Conservation (phyloP, 2,888 invertebrate genomes). For the Stenodera caucasica region DNA sequence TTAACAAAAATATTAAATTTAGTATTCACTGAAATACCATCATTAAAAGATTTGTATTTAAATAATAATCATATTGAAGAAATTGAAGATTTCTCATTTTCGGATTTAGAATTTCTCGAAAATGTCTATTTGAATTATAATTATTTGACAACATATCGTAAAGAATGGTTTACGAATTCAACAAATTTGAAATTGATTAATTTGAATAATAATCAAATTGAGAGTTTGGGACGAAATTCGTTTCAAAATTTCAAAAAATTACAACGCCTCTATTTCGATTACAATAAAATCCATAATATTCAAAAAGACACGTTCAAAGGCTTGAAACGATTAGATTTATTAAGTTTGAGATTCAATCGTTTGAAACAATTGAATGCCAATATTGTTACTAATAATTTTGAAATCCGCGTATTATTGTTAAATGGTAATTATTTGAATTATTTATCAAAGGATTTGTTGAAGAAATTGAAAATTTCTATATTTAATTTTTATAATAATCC, state of each 20-base stretch:
- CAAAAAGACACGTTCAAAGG: slow-evolving; percentile 34
- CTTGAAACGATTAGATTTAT: slow-evolving; percentile 32
- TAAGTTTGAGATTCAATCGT: slow-evolving; percentile 38
- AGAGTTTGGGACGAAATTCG: slow-evolving; percentile 20
- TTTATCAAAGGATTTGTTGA: slow-evolving; percentile 33
- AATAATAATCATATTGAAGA: slow-evolving; percentile 23
- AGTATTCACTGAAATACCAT: slow-evolving; percentile 22
- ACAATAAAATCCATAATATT: slow-evolving; percentile 30
- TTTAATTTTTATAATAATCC: slow-evolving; percentile 38
- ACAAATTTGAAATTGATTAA: slow-evolving; percentile 25
- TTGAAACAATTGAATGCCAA: slow-evolving; percentile 31
- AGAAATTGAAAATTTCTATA: slow-evolving; percentile 31
- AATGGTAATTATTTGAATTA: slow-evolving; percentile 40
- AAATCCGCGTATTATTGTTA: slow-evolving; percentile 30
- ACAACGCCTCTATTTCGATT: slow-evolving; percentile 28
- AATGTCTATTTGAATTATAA: slow-evolving; percentile 24
- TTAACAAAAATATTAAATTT: slow-evolving; percentile 13
- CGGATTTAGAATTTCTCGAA: slow-evolving; percentile 21
- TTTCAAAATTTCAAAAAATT: slow-evolving; percentile 25
- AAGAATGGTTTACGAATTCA: slow-evolving; percentile 31
- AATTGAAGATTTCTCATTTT: slow-evolving; percentile 29
- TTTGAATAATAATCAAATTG: slow-evolving; percentile 29
- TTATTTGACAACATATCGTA: slow-evolving; percentile 26
- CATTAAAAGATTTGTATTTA: slow-evolving; percentile 23
- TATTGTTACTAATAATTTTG: slow-evolving; percentile 34